Conservation (phyloP, 2,888 invertebrate genomes). For the Rhagonycha lutea region DNA sequence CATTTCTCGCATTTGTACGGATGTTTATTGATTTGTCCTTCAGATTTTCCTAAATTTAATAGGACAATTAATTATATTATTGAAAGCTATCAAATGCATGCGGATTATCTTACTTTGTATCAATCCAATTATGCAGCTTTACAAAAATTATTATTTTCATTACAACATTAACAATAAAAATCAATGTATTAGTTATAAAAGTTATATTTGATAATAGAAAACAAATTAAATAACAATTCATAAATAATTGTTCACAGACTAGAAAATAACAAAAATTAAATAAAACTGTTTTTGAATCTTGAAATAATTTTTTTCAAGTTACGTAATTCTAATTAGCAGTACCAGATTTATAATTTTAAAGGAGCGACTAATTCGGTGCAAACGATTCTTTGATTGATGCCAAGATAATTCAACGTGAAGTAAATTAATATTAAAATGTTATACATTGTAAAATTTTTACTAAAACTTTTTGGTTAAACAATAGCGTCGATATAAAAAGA, state of each 20-base stretch:
- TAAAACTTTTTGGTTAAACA: too few species aligned
- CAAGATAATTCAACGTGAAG: too few species aligned
- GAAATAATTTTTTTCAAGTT: neutral
- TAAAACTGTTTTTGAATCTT: neutral
- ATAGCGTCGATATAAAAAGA: too few species aligned
- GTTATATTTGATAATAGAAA: neutral
- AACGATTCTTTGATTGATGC: too few species aligned
- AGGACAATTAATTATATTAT: slow-evolving; percentile 32
- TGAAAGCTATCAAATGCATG: slow-evolving; percentile 26
- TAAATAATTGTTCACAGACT: neutral
- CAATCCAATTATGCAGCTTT: neutral
- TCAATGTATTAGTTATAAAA: neutral
- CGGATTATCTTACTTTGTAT: slow-evolving; percentile 16
- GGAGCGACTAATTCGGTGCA: too few species aligned
- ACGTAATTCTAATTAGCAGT: neutral
- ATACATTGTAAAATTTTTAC: too few species aligned
- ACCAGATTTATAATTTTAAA: neutral
- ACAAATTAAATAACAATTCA: neutral
- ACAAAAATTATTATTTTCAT: neutral
- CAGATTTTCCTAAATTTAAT: slow-evolving; percentile 49
- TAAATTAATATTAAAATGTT: too few species aligned
- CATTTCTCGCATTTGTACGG: slow-evolving; percentile 53
- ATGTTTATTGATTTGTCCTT: slow-evolving; percentile 39
- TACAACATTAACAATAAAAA: neutral
- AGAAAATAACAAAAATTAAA: neutral